Percentiles rank a stretch among this genome's conserved stretches.
Evolutionary conservation across 2,113 vertebrate species (phyloP).

Genomic region (Guaruba guarouba): DNA sequence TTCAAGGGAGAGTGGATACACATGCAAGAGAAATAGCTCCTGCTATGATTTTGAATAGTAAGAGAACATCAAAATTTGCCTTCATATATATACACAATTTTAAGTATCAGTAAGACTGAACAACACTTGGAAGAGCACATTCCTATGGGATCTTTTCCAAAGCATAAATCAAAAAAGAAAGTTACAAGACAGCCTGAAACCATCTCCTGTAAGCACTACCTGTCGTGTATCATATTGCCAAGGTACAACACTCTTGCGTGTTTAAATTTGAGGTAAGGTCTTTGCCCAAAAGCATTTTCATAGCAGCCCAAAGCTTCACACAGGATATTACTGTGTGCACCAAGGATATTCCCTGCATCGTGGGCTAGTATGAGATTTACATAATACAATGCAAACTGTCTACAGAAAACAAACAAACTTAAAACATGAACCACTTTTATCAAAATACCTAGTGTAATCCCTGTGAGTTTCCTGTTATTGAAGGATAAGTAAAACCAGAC

Average conservation of each 20-base stretch:
- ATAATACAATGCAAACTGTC: background rate
- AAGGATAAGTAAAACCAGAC: background rate
- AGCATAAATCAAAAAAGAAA: background rate
- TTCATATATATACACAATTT: background rate
- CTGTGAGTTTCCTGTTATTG: background rate
- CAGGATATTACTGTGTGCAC: background rate
- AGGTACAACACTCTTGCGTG: too few species aligned
- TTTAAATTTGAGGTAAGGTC: background rate
- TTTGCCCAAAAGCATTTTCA: background rate
- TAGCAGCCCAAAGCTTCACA: background rate
- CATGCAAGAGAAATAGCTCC: background rate
- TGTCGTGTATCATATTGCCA: background rate
- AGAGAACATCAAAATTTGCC: background rate
- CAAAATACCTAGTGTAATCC: background rate
- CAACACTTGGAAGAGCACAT: background rate
- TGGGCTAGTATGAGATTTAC: background rate
- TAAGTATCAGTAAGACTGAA: background rate
- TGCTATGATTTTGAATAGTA: background rate
- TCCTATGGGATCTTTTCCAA: background rate
- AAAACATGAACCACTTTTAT: background rate
- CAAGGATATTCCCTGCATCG: background rate
- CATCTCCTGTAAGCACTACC: fast-evolving
- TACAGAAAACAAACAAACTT: background rate
- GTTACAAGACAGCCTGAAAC: background rate
- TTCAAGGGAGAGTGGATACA: background rate